A percentile compares a stretch with the other conserved stretches of the same genome.
Evolutionary conservation across 2,888 invertebrate genomes (phyloP).

Genomic region (Keiferia lycopersicella): DNA sequence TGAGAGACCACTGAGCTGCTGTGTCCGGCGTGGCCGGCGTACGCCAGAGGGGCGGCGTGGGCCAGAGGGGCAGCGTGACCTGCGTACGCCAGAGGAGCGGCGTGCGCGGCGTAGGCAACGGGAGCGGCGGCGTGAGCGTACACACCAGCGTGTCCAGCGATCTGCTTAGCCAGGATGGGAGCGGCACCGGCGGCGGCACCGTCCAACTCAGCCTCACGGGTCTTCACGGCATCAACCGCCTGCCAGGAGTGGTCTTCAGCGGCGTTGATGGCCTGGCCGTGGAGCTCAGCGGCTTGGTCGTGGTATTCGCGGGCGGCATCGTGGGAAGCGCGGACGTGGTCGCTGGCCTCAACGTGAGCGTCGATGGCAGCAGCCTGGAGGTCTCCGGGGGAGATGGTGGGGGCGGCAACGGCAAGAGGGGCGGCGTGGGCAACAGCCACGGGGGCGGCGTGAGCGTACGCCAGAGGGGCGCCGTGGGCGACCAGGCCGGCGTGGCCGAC

Average conservation of each 20-base stretch:
- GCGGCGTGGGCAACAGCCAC: slow-evolving; percentile 52
- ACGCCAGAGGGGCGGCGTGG: slow-evolving; percentile 36
- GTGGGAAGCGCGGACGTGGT: slow-evolving; percentile 71
- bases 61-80: slow-evolving; percentile 42
- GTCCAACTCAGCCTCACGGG: slow-evolving; percentile 69
- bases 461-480: slow-evolving; percentile 41
- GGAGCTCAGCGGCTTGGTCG: slow-evolving; percentile 73
- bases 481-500: slow-evolving; percentile 28
- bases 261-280: slow-evolving; percentile 73
- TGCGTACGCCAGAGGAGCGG: slow-evolving; percentile 37
- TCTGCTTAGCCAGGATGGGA: slow-evolving; percentile 70
- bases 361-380: slow-evolving; percentile 48
- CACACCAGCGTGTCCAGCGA: slow-evolving; percentile 58
- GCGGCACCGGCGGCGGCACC: slow-evolving; percentile 74
- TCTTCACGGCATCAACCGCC: slow-evolving; percentile 71
- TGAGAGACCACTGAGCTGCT: slow-evolving; percentile 61
- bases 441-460: slow-evolving; percentile 47
- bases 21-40: slow-evolving; percentile 43
- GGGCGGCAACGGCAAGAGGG: slow-evolving; percentile 51
- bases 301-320: slow-evolving; percentile 70
- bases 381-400: slow-evolving; percentile 48
- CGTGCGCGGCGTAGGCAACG: slow-evolving; percentile 43
- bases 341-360: slow-evolving; percentile 70
- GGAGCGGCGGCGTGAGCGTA: slow-evolving; percentile 36
- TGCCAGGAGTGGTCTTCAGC: slow-evolving; percentile 76